Conservation (phyloP, 2,888 invertebrate genomes). For the Therioaphis trifolii region DNA sequence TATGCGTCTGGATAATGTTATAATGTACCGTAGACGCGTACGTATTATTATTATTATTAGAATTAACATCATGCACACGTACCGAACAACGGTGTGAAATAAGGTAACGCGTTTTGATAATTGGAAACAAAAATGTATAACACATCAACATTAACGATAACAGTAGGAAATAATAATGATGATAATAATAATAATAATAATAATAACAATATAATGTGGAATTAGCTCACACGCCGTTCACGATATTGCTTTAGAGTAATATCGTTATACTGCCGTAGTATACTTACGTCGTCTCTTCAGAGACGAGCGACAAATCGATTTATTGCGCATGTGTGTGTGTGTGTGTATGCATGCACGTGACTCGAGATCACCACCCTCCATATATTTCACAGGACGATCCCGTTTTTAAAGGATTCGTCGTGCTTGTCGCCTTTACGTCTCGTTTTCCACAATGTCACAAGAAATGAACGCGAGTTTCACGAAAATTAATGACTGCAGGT, state of each 20-base stretch:
- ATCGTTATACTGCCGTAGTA: too few species aligned
- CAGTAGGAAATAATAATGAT: not conserved
- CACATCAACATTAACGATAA: not conserved
- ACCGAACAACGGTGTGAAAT: not conserved
- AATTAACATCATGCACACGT: too few species aligned
- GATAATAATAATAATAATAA: not conserved
- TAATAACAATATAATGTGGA: not conserved
- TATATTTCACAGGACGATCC: too few species aligned
- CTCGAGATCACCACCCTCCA: too few species aligned
- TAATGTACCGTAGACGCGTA: not conserved
- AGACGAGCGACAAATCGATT: not conserved
- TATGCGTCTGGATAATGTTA: not conserved
- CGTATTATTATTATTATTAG: not conserved
- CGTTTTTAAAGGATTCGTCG: too few species aligned
- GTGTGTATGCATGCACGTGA: not conserved
- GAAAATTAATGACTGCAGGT: too few species aligned
- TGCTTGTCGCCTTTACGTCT: too few species aligned
- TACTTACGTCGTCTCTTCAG: not conserved
- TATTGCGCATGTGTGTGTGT: not conserved
- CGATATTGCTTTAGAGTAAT: too few species aligned
- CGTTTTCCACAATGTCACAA: too few species aligned
- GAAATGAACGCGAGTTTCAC: too few species aligned
- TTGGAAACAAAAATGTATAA: not conserved
- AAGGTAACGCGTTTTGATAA: not conserved
- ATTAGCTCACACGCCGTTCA: slow-evolving; percentile 7